A percentile compares a stretch with the other conserved stretches of the same genome.
Evolutionary conservation across 2,113 vertebrate species (phyloP).

Genomic region (Copsychus sechellarum): DNA sequence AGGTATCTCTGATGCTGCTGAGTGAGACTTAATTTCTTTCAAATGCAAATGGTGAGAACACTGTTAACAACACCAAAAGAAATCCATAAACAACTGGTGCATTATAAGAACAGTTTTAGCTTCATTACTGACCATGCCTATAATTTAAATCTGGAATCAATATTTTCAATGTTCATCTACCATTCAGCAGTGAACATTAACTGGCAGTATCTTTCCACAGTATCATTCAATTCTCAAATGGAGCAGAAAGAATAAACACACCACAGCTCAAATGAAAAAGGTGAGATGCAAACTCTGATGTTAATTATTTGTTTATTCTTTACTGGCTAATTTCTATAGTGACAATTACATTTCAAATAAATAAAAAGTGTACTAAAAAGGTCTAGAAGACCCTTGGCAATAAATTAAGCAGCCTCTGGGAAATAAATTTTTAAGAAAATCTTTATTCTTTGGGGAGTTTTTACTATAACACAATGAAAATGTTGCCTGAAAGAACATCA

Average conservation of each 20-base stretch:
- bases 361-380: neutral
- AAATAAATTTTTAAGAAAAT: neutral
- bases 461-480: neutral
- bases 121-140: neutral
- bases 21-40: neutral
- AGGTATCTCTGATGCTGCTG: neutral
- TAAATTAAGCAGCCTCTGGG: neutral
- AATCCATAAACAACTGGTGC: neutral
- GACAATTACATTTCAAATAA: neutral
- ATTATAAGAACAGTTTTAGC: neutral
- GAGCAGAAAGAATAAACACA: neutral
- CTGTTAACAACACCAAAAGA: neutral
- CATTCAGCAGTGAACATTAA: neutral
- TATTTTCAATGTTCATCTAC: neutral
- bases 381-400: neutral
- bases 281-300: neutral
- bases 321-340: neutral
- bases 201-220: neutral
- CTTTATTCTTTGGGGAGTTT: neutral
- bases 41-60: neutral
- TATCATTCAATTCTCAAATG: neutral
- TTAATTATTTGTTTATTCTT: neutral
- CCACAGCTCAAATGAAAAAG: neutral
- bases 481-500: neutral
- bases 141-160: neutral